A percentile compares a stretch with the other conserved stretches of the same genome.
These are phyloP conservation scores for Coremacera marginata DNA, from an alignment of 2,888 invertebrate genomes.

Conservation along the genomic window DNA sequence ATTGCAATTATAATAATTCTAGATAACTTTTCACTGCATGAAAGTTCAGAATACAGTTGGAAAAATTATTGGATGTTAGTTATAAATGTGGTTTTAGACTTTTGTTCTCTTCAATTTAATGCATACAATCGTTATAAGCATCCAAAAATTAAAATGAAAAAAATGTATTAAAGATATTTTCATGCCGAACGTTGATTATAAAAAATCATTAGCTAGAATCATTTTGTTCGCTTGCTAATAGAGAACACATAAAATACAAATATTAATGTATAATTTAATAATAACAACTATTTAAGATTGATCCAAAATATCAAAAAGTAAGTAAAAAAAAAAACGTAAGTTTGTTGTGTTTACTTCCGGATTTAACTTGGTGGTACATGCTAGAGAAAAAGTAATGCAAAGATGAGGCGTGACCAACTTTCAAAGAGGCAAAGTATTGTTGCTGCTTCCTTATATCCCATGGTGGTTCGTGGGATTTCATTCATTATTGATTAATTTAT, in stretches of 20 bases:
- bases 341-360: conserved; percentile 62
- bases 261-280: conserved; percentile 42
- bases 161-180: too few relatives aligned
- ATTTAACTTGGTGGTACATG: conserved; percentile 19
- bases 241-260: conserved; percentile 34
- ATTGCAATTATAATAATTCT: too few relatives aligned
- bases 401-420: neutral
- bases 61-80: too few relatives aligned
- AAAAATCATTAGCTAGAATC: conserved; percentile 3
- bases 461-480: conserved; percentile 55
- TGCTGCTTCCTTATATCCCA: conserved; percentile 41
- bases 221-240: conserved; percentile 42
- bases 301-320: conserved; percentile 46
- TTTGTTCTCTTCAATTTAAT: too few relatives aligned
- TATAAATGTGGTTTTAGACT: too few relatives aligned
- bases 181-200: neutral
- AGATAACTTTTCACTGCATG: too few relatives aligned
- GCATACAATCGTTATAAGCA: too few relatives aligned
- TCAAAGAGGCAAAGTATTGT: neutral
- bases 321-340: conserved; percentile 61
- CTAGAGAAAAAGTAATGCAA: neutral
- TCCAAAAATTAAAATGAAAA: too few relatives aligned
- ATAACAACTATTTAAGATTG: conserved; percentile 42
- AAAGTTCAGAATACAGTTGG: too few relatives aligned
- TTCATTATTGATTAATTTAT: conserved; percentile 27